Evolutionary conservation across 1,140 invertebrate species (phyloP), one percentile per base, ranked within the genome.

Genomic region (Drosophila ohnishii): DNA sequence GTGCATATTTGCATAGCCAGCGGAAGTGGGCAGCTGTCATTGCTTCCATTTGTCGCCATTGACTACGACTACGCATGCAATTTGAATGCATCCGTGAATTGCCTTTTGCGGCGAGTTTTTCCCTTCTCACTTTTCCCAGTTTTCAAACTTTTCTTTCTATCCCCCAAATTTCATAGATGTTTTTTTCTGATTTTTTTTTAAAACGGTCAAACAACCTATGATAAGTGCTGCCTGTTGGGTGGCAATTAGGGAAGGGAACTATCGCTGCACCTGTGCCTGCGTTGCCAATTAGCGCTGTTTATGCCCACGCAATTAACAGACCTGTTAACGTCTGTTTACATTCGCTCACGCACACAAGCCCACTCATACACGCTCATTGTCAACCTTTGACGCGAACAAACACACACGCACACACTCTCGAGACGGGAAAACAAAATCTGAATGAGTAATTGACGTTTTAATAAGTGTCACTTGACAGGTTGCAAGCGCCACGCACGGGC

Each of bases 381-480:
- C 72, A 66, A 57, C 60, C 78, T 65, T 60, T 59, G 72, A 56
- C 53, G 34, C 55, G 39, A 25, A 28, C 42, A 40, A 30, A 13
- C 55, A 47, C 50, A 45, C 34, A 47, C 25, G 47, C 40, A 53
- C 71, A 25, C 50, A 39, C 71, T 35, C 64, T 75, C 40, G 58
- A 80, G 72, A 45, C 48, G 34, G 42, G 44, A 48, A 76, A 64
- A 76, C 80, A 76, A 76, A 75, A 75, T 66, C 62, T 51, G 72
- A 75, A 69, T 85, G 80, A 76, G 72, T 80, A 80, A 73, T 72
- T 84, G 72, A 84, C 81, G 78, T 80, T 84, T 84, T 84, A 85
- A 84, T 84, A 85, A 84, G 81, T 76, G 62, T 13, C 47, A 73
- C 77, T 76, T 65, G 76, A 60, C 76, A 60, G 37, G 53, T 40